A percentile compares a stretch with the other conserved stretches of the same genome.
phyloP scores from a whole-genome alignment of 1,140 invertebrate species.

The Mamestra configurata region DNA sequence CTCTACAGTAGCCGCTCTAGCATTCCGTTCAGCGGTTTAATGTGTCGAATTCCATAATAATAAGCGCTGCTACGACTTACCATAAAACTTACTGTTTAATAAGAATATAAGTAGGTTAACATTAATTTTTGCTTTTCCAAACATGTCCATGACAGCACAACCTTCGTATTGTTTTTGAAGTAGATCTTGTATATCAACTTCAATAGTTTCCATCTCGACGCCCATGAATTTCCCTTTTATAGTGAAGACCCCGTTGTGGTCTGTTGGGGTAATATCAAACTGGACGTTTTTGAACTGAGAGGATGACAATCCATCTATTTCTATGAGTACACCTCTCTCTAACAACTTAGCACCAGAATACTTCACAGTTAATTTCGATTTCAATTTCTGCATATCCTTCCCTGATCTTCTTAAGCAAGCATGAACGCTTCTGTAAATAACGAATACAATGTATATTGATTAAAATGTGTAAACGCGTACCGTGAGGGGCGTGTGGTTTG shows the following conservation, averaged over 20 bases:
- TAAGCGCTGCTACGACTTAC: conserved; percentile 79
- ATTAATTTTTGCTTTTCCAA: conserved; percentile 93
- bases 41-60: neutral
- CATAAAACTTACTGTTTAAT: conserved; percentile 94
- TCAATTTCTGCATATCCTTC: conserved; percentile 88
- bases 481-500: no score
- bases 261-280: conserved; percentile 93
- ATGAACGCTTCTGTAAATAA: conserved; percentile 87
- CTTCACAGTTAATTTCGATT: conserved; percentile 90
- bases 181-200: conserved; percentile 93
- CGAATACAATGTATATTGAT: no score
- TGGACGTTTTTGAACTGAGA: conserved; percentile 93
- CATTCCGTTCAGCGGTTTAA: no score
- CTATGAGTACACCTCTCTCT: conserved; percentile 93
- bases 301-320: conserved; percentile 91
- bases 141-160: conserved; percentile 93
- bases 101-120: conserved; percentile 93
- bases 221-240: conserved; percentile 94
- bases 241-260: conserved; percentile 91
- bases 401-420: conserved; percentile 86
- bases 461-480: no score
- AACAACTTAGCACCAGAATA: conserved; percentile 92
- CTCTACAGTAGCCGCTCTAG: no score
- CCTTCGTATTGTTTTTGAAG: conserved; percentile 94
- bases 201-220: conserved; percentile 92